Percentiles rank a stretch among this genome's conserved stretches.
Conservation (phyloP, 2,888 invertebrate genomes). For the Timandra comae region DNA sequence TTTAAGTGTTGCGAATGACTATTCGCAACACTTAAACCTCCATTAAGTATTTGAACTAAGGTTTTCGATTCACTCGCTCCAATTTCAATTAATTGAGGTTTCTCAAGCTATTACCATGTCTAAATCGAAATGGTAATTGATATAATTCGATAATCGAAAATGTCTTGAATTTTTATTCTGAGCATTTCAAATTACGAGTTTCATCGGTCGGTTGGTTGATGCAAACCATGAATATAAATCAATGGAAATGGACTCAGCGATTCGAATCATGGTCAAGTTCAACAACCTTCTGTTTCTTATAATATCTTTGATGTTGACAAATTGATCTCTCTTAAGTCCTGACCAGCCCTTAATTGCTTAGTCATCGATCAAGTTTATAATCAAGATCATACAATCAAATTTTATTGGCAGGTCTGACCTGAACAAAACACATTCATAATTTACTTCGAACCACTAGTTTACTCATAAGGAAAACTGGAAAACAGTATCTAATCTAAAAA, state of each 20-base stretch:
- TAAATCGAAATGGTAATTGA: constrained; percentile 20
- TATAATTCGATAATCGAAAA: constrained; percentile 18
- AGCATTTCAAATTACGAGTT: constrained; percentile 29
- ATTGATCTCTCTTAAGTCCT: constrained; percentile 42
- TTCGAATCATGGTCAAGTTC: constrained; percentile 53
- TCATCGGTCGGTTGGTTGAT: constrained; percentile 33
- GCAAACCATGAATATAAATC: constrained; percentile 58
- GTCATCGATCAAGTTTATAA: constrained; percentile 11
- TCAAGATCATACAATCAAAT: neutral
- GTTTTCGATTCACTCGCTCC: neutral
- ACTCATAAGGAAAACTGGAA: constrained; percentile 1
- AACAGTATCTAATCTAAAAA: too few relatives aligned
- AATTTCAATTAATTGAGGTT: constrained; percentile 4
- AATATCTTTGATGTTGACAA: constrained; percentile 39
- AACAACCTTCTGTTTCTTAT: constrained; percentile 40
- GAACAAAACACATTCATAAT: neutral
- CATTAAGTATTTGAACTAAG: neutral
- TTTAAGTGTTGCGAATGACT: too few relatives aligned
- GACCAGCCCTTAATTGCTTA: constrained; percentile 23
- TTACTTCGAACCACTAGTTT: neutral
- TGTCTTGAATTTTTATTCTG: constrained; percentile 30
- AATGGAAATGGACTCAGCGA: constrained; percentile 45
- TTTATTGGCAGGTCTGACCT: neutral
- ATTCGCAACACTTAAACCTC: too few relatives aligned
- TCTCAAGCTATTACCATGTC: constrained; percentile 21